Conservation (phyloP, 2,888 invertebrate species). For the Chaitophorus viminalis region DNA sequence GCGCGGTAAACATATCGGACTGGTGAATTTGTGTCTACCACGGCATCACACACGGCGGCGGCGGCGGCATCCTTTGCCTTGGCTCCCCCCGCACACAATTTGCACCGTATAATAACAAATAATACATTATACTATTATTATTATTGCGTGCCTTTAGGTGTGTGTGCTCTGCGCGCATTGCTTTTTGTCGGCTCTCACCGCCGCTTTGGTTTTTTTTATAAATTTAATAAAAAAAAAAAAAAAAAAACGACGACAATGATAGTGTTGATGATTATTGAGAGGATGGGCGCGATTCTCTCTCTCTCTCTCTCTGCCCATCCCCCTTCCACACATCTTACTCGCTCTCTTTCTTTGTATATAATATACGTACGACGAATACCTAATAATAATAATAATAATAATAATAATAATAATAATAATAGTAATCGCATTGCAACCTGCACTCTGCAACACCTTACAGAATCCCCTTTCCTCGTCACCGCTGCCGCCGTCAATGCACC, state of each 20-base stretch:
- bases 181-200: conserved; percentile 46
- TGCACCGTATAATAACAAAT: conserved; percentile 61
- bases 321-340: neutral
- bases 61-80: conserved; percentile 56
- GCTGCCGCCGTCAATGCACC: neutral
- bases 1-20: conserved; percentile 46
- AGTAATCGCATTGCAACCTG: neutral
- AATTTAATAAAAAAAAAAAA: conserved; percentile 40
- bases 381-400: neutral
- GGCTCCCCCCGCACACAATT: conserved; percentile 21
- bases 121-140: conserved; percentile 49
- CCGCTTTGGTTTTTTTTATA: conserved; percentile 57
- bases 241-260: conserved; percentile 41
- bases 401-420: too few relatives aligned
- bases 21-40: conserved; percentile 35
- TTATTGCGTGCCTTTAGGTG: conserved; percentile 38
- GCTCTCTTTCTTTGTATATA: neutral
- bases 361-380: neutral
- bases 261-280: conserved; percentile 35
- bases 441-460: neutral
- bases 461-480: neutral
- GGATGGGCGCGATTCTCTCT: neutral
- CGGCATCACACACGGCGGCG: neutral
- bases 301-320: neutral
- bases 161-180: neutral